These are phyloP conservation scores for Vipera latastei DNA, from an alignment of 2,797 vertebrate genomes.

Conservation along the genomic window DNA sequence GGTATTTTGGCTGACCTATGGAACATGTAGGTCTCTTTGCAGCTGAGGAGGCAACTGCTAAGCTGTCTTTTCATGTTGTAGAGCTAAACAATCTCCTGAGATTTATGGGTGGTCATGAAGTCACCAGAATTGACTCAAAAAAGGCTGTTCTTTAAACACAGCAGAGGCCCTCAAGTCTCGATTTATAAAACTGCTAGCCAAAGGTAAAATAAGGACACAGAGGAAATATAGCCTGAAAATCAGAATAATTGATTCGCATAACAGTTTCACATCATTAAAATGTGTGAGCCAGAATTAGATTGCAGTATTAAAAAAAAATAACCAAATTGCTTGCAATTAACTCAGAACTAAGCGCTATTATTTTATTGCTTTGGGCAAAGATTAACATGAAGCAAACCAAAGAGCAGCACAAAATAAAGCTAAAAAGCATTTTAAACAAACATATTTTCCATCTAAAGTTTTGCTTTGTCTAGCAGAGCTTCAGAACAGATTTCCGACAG, in stretches of 20 bases:
- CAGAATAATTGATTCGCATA: constrained; percentile 19
- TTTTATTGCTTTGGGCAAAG: constrained; percentile 24
- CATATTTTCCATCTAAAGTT: constrained; percentile 29
- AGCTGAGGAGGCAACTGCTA: not conserved
- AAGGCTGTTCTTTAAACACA: not conserved
- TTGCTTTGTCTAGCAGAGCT: constrained; percentile 49
- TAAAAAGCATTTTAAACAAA: constrained; percentile 40
- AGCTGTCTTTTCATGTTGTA: not conserved
- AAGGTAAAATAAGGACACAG: constrained; percentile 5
- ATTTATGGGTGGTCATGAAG: not conserved
- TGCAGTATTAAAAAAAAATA: not conserved
- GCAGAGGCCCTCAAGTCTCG: not conserved
- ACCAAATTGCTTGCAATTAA: constrained; percentile 3
- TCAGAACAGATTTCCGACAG: constrained; percentile 48
- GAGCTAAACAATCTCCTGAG: not conserved
- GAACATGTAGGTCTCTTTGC: not conserved
- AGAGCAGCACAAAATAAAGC: constrained; percentile 38
- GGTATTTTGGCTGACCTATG: not conserved
- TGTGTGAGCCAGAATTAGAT: not conserved
- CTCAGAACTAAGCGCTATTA: accelerated
- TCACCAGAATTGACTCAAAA: not conserved
- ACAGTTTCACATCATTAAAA: constrained; percentile 11
- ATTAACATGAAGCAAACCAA: constrained; percentile 36
- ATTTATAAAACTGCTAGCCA: not conserved
- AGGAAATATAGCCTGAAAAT: constrained; percentile 12